These are phyloP conservation scores for Pungitius pungitius DNA, from an alignment of 2,113 vertebrate species.

Conservation along the genomic window DNA sequence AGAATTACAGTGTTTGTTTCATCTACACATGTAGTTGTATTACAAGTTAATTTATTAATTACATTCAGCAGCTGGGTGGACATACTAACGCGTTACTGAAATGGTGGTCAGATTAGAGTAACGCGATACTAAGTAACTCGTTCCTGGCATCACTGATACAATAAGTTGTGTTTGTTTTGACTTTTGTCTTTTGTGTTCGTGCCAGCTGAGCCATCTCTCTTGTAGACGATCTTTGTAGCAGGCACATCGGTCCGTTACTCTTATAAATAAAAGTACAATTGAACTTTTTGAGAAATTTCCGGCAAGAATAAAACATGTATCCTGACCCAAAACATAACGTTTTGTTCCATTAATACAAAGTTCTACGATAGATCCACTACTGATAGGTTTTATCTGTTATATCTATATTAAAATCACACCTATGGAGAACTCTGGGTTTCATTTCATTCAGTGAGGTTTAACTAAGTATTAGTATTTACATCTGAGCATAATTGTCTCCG, in stretches of 20 bases:
- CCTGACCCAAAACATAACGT: not conserved
- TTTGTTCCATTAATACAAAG: not conserved
- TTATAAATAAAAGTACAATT: constrained; percentile 49
- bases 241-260: constrained; percentile 41
- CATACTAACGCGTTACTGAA: too few relatives aligned
- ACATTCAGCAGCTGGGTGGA: too few relatives aligned
- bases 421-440: not conserved
- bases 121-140: too few relatives aligned
- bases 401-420: not conserved
- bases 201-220: fast-evolving
- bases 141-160: too few relatives aligned
- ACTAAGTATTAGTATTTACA: too few relatives aligned
- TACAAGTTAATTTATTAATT: too few relatives aligned
- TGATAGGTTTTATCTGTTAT: not conserved
- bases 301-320: not conserved
- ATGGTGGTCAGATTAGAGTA: too few relatives aligned
- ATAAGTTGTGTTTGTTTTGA: too few relatives aligned
- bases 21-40: too few relatives aligned
- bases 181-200: not conserved
- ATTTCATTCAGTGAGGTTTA: not conserved
- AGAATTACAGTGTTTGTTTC: too few relatives aligned
- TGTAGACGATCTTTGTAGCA: constrained; percentile 58
- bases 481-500: too few relatives aligned
- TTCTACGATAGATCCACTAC: not conserved
- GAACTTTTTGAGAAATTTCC: not conserved